Evolutionary conservation across 2,113 vertebrate genomes (phyloP), one percentile per base, ranked within the genome.

Genomic region (Diglossa brunneiventris): DNA sequence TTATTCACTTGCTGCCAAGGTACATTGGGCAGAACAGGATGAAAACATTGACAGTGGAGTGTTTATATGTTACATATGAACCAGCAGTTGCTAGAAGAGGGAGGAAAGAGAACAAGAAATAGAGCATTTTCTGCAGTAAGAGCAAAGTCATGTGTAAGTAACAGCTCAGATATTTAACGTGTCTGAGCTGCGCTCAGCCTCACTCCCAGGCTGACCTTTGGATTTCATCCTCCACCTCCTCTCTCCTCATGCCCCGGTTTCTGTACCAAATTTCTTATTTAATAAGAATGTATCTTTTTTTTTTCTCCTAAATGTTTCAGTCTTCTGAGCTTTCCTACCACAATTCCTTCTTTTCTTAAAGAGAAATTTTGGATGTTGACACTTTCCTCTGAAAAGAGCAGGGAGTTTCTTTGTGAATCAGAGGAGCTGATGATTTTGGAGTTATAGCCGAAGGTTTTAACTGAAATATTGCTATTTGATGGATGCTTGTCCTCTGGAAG

Each of bases 91-190:
- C 11, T 44, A 12, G 14, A 46, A 7, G 64, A 41, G 50, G 15
- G 47, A 44, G 52, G 50, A n/a, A 30, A 26, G 49, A 75, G 69
- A 61, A 27, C 13, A n/a, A 46, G 63, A 41, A 7, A 18, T 6
- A 5, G 59, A 83, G 33, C 14, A 1, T 56, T 50, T 11, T 39
- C 31, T 78, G 4, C 39, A 28, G 15, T 18, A 22, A 21, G 42
- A 66, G 41, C 4, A 3, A 19, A 63, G 58, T 64, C 4, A 0
- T 11, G 3, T 21, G 4, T 9, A 3, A 28, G 33, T 58, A 9
- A 33, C 0, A 49, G 6, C 72, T 80, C 6, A 0, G 41, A 4
- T 3, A 1, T 61, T 53, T 21, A 24, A 7, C 3, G 0, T 4
- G 7, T 52, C 16, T 10, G 1, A 77, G 35, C 17, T 70, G 41